phyloP scores from a whole-genome alignment of 2,113 vertebrate species.

The Gymnogyps californianus region DNA sequence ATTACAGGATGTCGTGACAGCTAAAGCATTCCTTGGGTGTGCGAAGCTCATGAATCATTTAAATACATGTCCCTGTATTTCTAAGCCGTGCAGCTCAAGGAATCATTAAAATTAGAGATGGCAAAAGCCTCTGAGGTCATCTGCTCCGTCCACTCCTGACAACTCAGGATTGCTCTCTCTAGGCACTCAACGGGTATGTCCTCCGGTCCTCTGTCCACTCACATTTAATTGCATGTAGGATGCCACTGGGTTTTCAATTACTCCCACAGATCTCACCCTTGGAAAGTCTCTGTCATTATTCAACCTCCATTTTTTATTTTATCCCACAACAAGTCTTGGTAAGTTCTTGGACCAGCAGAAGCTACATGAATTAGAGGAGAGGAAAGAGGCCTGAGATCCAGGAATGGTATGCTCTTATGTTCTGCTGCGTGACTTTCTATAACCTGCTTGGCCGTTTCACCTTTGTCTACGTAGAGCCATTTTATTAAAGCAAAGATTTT shows the following conservation, averaged over 20 bases:
- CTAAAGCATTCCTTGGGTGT: not conserved
- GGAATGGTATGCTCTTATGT: not conserved
- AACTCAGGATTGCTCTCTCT: not conserved
- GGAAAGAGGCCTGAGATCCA: not conserved
- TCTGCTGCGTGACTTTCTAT: not conserved
- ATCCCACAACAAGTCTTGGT: not conserved
- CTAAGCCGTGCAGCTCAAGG: not conserved
- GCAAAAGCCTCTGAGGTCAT: not conserved
- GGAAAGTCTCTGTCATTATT: not conserved
- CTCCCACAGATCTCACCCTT: not conserved
- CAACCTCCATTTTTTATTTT: not conserved
- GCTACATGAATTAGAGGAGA: not conserved
- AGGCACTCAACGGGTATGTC: accelerated
- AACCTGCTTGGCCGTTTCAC: not conserved
- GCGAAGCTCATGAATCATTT: not conserved
- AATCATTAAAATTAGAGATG: not conserved
- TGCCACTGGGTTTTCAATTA: not conserved
- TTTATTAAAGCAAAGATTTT: not conserved
- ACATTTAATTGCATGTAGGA: not conserved
- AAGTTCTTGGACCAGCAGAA: not conserved
- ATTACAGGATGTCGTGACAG: not conserved
- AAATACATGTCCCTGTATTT: not conserved
- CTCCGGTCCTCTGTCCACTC: not conserved
- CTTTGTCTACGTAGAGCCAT: accelerated
- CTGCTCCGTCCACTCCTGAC: not conserved